These are phyloP conservation scores for Pseudopleuronectes americanus DNA, from an alignment of 2,797 vertebrate species.

Conservation along the genomic window DNA sequence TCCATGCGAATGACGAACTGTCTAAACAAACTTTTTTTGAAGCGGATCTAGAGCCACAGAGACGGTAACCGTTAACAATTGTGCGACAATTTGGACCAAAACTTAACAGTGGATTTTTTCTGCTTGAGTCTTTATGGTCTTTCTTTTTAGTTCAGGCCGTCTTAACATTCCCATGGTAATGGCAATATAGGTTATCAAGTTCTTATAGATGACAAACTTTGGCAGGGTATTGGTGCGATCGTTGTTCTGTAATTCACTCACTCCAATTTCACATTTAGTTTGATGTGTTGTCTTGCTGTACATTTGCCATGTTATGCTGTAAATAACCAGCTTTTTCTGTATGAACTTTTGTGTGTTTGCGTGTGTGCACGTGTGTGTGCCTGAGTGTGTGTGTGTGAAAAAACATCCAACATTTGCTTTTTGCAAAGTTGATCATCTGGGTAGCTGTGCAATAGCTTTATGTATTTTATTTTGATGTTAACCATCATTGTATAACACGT, in stretches of 20 bases:
- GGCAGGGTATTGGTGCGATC: constrained; percentile 78
- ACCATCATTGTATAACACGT: constrained; percentile 68
- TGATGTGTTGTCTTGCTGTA: constrained; percentile 71
- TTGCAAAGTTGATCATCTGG: constrained; percentile 81
- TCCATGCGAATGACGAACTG: constrained; percentile 66
- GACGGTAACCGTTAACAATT: constrained; percentile 70
- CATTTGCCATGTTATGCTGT: constrained; percentile 79
- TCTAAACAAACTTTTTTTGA: constrained; percentile 30
- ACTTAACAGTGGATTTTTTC: constrained; percentile 42
- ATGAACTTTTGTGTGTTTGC: constrained; percentile 31
- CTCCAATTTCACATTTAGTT: constrained; percentile 56
- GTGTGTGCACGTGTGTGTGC: background rate
- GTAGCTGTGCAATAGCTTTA: constrained; percentile 86
- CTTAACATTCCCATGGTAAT: constrained; percentile 73
- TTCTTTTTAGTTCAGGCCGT: constrained; percentile 64
- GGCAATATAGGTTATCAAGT: constrained; percentile 65
- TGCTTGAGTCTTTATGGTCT: constrained; percentile 55
- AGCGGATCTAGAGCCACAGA: constrained; percentile 51
- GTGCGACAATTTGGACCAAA: constrained; percentile 78
- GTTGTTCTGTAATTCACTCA: constrained; percentile 62
- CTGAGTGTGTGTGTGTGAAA: constrained; percentile 28
- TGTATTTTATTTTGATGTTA: constrained; percentile 75
- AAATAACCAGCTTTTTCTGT: constrained; percentile 69
- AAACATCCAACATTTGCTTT: constrained; percentile 76
- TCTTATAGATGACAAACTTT: constrained; percentile 79